phyloP scores from a whole-genome alignment of 2,888 invertebrate genomes.

The Diaperis boleti region DNA sequence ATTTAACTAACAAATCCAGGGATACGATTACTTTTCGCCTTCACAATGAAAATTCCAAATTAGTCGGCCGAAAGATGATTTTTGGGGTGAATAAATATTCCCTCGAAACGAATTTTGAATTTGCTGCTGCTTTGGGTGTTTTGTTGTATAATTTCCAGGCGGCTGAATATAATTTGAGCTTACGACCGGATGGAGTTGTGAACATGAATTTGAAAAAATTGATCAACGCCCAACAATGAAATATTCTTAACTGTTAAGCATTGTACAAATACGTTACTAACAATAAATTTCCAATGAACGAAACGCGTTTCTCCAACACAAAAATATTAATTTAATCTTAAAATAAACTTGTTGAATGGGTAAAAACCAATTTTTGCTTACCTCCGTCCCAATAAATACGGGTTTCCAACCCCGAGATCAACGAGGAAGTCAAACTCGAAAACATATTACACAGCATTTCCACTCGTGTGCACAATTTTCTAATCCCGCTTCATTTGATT shows the following conservation, averaged over 20 bases:
- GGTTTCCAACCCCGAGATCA: slow-evolving; percentile 1
- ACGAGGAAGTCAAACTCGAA: slow-evolving; percentile 15
- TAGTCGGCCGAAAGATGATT: neutral
- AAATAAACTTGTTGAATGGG: too few species aligned
- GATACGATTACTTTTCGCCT: slow-evolving; percentile 6
- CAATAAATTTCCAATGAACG: too few species aligned
- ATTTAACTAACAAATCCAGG: slow-evolving; percentile 8
- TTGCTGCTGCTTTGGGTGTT: slow-evolving; percentile 9
- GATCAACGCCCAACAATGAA: too few species aligned
- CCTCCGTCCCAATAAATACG: slow-evolving; percentile 16
- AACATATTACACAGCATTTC: slow-evolving; percentile 21
- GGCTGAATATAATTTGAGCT: slow-evolving; percentile 10
- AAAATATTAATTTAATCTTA: too few species aligned
- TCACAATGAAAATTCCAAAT: neutral
- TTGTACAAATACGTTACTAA: too few species aligned
- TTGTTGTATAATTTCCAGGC: slow-evolving; percentile 10
- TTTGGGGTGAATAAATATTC: slow-evolving; percentile 13
- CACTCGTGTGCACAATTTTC: slow-evolving; percentile 16
- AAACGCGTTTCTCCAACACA: too few species aligned
- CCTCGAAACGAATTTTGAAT: slow-evolving; percentile 16
- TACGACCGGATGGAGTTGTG: slow-evolving; percentile 7
- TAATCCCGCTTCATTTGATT: slow-evolving; percentile 8
- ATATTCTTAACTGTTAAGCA: too few species aligned
- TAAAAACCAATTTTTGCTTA: slow-evolving; percentile 9
- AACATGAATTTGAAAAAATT: too few species aligned